Evolutionary conservation across 2,797 vertebrate genomes (phyloP).

Genomic region (Lagocephalus sceleratus): DNA sequence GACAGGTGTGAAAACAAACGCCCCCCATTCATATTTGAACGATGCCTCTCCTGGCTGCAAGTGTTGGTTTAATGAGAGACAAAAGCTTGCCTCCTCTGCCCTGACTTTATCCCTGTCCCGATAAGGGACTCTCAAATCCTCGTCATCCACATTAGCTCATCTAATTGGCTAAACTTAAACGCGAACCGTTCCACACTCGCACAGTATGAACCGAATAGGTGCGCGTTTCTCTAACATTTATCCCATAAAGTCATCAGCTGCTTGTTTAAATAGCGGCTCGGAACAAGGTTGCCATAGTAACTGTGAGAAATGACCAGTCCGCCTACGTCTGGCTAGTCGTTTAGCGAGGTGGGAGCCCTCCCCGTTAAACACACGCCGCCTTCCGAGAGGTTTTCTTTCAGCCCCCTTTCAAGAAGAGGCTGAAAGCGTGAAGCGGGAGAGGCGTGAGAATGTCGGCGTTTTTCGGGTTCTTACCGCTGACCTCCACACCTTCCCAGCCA

Average conservation of each 20-base stretch:
- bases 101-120: background rate
- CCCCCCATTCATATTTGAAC: too few relatives aligned
- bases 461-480: conserved; percentile 71
- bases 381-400: background rate
- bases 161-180: too few relatives aligned
- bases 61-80: background rate
- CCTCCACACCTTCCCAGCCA: conserved; percentile 78
- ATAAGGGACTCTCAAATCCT: background rate
- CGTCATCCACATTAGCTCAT: too few relatives aligned
- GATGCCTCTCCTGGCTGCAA: background rate
- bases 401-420: too few relatives aligned
- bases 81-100: background rate
- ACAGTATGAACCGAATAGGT: too few relatives aligned
- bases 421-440: background rate
- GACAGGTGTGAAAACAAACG: too few relatives aligned
- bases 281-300: conserved; percentile 61
- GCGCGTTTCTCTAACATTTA: too few relatives aligned
- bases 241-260: too few relatives aligned
- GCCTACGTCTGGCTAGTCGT: conserved; percentile 19
- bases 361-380: background rate
- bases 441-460: background rate
- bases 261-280: too few relatives aligned
- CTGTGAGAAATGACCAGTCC: conserved; percentile 11
- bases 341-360: background rate
- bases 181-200: too few relatives aligned